Conservation (phyloP, 2,888 invertebrate genomes). For the Exocentrus adspersus region DNA sequence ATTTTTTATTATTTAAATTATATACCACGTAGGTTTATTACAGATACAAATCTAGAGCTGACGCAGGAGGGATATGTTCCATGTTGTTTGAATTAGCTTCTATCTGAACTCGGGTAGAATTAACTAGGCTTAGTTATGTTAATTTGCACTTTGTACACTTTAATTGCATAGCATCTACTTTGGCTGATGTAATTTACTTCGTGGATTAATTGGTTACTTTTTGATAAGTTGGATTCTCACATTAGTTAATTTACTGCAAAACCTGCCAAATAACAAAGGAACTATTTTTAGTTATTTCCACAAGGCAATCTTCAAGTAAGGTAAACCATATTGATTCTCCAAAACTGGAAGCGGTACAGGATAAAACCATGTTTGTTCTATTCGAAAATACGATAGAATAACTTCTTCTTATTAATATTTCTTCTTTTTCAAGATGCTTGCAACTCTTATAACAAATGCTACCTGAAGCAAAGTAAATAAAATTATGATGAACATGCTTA, state of each 20-base stretch:
- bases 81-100: not conserved
- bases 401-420: too few species aligned
- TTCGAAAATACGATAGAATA: too few species aligned
- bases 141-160: constrained; percentile 6
- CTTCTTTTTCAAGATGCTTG: too few species aligned
- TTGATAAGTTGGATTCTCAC: constrained; percentile 26
- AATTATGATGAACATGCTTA: constrained; percentile 39
- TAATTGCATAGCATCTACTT: not conserved
- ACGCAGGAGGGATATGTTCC: not conserved
- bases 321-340: too few species aligned
- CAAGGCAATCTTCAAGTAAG: too few species aligned
- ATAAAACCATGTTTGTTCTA: too few species aligned
- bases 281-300: too few species aligned
- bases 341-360: too few species aligned
- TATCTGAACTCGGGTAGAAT: not conserved
- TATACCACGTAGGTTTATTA: constrained; percentile 23
- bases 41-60: constrained; percentile 9
- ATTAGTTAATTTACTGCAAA: constrained; percentile 5
- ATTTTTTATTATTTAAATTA: constrained; percentile 41
- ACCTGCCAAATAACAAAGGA: too few species aligned
- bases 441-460: constrained; percentile 25
- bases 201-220: not conserved
- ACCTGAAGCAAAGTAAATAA: constrained; percentile 34
- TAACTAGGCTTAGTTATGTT: constrained; percentile 4
- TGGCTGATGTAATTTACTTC: constrained; percentile 2